phyloP scores from a whole-genome alignment of 2,797 vertebrate genomes.

The Cetoscarus ocellatus region DNA sequence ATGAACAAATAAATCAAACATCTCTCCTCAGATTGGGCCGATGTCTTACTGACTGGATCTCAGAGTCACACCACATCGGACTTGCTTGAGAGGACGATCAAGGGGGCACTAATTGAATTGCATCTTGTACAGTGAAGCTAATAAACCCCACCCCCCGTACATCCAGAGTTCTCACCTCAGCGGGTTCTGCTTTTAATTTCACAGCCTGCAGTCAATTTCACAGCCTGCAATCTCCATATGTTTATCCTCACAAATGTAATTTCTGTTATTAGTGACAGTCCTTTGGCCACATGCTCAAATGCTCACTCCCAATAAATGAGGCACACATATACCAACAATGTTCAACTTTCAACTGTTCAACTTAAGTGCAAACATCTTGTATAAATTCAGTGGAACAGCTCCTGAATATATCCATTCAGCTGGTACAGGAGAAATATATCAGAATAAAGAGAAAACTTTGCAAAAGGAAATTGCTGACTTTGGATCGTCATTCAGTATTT shows the following conservation, averaged over 20 bases:
- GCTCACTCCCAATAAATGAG: slow-evolving; percentile 13
- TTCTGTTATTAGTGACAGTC: slow-evolving; percentile 77
- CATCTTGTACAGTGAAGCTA: slow-evolving; percentile 50
- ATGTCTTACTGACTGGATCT: slow-evolving; percentile 43
- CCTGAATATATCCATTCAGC: slow-evolving; percentile 17
- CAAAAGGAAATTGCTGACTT: slow-evolving; percentile 36
- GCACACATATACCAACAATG: slow-evolving; percentile 17
- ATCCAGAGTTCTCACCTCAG: slow-evolving; percentile 73
- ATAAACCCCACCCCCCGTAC: slow-evolving; percentile 60
- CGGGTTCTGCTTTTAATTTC: slow-evolving; percentile 77
- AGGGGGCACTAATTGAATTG: slow-evolving; percentile 80
- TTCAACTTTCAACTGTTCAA: slow-evolving; percentile 46
- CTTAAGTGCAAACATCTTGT: slow-evolving; percentile 36
- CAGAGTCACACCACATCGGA: slow-evolving; percentile 73
- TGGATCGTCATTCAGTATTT: slow-evolving; percentile 32
- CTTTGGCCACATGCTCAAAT: slow-evolving; percentile 71
- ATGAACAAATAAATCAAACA: slow-evolving; percentile 84
- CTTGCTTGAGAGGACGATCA: slow-evolving; percentile 78
- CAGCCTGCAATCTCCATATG: slow-evolving; percentile 81
- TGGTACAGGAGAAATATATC: slow-evolving; percentile 14
- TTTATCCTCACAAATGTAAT: slow-evolving; percentile 79
- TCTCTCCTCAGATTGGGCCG: slow-evolving; percentile 60
- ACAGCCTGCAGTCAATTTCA: slow-evolving; percentile 83
- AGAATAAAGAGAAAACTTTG: slow-evolving; percentile 1
- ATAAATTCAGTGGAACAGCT: slow-evolving; percentile 16